These are phyloP conservation scores for Acleris holmiana DNA, from an alignment of 2,888 invertebrate genomes.

Conservation along the genomic window DNA sequence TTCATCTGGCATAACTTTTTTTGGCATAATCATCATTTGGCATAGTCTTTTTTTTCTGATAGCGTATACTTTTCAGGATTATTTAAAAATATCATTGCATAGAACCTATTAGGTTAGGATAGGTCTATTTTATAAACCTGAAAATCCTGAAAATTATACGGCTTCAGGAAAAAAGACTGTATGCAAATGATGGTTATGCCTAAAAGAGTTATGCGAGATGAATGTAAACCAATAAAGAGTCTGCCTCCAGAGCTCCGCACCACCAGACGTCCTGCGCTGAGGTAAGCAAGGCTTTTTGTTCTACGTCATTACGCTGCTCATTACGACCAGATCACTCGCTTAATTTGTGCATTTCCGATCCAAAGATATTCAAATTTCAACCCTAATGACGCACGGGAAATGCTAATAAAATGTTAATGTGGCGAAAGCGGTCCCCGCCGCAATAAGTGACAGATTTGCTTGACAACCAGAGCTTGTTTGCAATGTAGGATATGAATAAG, in stretches of 20 bases:
- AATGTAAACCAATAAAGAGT: slow-evolving; percentile 17
- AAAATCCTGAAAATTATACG: too few relatives aligned
- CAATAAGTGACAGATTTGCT: slow-evolving; percentile 84
- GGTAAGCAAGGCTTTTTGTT: slow-evolving; percentile 81
- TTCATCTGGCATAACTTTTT: too few relatives aligned
- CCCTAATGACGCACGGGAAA: slow-evolving; percentile 81
- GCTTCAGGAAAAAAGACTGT: too few relatives aligned
- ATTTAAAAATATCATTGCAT: too few relatives aligned
- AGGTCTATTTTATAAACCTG: too few relatives aligned
- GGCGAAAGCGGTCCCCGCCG: slow-evolving; percentile 71
- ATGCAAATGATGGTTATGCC: too few relatives aligned
- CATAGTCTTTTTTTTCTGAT: too few relatives aligned
- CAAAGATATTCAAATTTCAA: slow-evolving; percentile 82
- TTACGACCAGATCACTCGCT: slow-evolving; percentile 82
- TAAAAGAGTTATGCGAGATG: too few relatives aligned
- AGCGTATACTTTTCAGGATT: too few relatives aligned
- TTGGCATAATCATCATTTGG: too few relatives aligned
- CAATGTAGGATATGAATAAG: slow-evolving; percentile 72
- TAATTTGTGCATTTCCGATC: slow-evolving; percentile 85
- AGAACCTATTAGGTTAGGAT: too few relatives aligned
- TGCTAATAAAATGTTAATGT: slow-evolving; percentile 84
- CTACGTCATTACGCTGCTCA: slow-evolving; percentile 81
- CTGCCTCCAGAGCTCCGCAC: slow-evolving; percentile 53
- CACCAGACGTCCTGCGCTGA: slow-evolving; percentile 52
- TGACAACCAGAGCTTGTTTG: slow-evolving; percentile 78